Evolutionary conservation across 2,113 vertebrate species (phyloP).

Genomic region (Vidua macroura): DNA sequence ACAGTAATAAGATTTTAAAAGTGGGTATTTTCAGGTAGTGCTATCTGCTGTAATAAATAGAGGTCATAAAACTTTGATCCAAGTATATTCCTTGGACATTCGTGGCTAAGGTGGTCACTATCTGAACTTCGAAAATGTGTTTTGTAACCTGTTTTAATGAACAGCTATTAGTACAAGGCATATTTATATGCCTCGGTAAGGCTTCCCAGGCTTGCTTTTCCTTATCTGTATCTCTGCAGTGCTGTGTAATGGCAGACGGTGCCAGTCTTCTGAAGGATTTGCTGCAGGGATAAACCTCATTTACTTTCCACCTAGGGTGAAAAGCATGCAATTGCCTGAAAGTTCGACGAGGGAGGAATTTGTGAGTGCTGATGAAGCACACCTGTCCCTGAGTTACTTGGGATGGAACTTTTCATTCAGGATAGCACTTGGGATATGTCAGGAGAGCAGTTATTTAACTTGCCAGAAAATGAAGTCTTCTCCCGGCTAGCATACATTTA

Average conservation of each 20-base stretch:
- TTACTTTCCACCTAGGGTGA: not conserved
- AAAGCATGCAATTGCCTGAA: not conserved
- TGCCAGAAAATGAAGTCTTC: not conserved
- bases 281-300: slow-evolving; percentile 21
- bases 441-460: not conserved
- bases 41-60: slow-evolving; percentile 61
- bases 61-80: slow-evolving; percentile 62
- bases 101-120: slow-evolving; percentile 7
- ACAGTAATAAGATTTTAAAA: slow-evolving; percentile 72
- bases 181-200: slow-evolving; percentile 7
- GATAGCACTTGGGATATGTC: not conserved
- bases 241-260: not conserved
- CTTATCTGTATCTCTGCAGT: slow-evolving; percentile 5
- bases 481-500: not conserved
- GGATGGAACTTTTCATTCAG: not conserved
- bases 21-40: slow-evolving; percentile 51
- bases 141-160: slow-evolving; percentile 60
- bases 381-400: not conserved
- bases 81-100: slow-evolving; percentile 30
- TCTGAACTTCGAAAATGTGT: slow-evolving; percentile 50
- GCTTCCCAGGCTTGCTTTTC: not conserved
- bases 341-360: not conserved
- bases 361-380: not conserved
- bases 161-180: slow-evolving; percentile 25
- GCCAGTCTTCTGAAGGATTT: slow-evolving; percentile 13